Base-by-base conservation (phyloP, 2,888 invertebrate genomes). In the Scaeva pyrastri region DNA sequence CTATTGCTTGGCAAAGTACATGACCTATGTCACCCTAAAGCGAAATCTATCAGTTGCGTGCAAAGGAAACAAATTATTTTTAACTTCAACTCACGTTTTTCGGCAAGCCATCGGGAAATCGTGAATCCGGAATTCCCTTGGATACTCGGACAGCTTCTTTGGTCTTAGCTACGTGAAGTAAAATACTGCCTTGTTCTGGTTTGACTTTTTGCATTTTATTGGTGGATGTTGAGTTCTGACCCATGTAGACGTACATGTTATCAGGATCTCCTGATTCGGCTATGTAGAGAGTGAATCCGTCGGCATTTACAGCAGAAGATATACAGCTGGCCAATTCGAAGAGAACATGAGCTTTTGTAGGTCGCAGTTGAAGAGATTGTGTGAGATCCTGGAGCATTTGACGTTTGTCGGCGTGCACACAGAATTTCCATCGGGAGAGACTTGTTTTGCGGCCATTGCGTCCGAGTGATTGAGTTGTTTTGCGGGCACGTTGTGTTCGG, bases 241-340 rank as follows among this genome's bases (percentile, higher is more conserved):
- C 93, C 48, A 92, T 88, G 87, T 93, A 93, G 10, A 93, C 89
- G 21, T 91, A 89, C 70, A 93, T 89, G 45, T 90, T 89, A 43
- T 92, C 92, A 6, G 92, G 90, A 76, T 92, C 91, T 7, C 90
- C 90, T 60, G 90, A 91, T 88, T 95, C 94, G 1, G 93, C 93
- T 62, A 95, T 90, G 90, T 94, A 95, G 56, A 95, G 92, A 88
- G 94, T 94, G 90, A 94, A 95, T 0, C 95, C 95, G 89, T 96
- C 95, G 0, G 95, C 95, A 39, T 94, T 94, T 0, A 96, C 94
- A 0, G 96, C 95, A 14, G 94, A 93, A 26, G 94, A 94, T 66
- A 96, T 95, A 90, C 95, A 95, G 64, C 93, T 93, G 0, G 95
- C 94, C 45, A 96, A 91, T 91, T 96, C 96, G 93, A 94, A 94